phyloP scores from a whole-genome alignment of 2,797 vertebrate genomes.

The Hirundo rustica region DNA sequence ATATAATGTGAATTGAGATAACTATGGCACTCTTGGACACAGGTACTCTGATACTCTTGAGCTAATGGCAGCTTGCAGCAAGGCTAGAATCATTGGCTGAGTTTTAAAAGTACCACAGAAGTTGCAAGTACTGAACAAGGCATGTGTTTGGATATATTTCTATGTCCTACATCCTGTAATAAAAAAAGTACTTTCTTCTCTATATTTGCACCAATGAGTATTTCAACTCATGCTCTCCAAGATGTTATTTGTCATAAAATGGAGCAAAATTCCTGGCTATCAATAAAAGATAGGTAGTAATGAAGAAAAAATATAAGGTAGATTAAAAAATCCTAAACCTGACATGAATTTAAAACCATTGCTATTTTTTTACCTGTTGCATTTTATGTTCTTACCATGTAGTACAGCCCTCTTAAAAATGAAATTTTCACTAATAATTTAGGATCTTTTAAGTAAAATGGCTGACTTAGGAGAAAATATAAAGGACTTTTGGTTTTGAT shows the following conservation, averaged over 20 bases:
- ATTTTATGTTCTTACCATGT: neutral
- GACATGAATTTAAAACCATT: neutral
- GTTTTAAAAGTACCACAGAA: neutral
- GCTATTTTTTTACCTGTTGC: neutral
- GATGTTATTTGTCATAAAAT: neutral
- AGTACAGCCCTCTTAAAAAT: neutral
- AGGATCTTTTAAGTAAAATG: neutral
- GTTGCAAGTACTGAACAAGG: neutral
- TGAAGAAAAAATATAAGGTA: neutral
- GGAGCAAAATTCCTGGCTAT: neutral
- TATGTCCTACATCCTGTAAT: neutral
- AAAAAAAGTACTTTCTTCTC: neutral
- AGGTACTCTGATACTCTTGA: neutral
- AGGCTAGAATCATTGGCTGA: accelerated
- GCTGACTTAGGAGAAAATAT: conserved; percentile 1
- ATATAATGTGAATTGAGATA: neutral
- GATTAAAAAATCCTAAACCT: neutral
- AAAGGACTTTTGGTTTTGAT: neutral
- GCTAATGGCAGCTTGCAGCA: neutral
- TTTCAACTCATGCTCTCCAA: neutral
- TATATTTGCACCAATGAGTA: neutral
- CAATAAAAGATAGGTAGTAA: neutral
- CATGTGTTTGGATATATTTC: neutral
- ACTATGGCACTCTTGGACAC: neutral
- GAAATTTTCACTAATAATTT: neutral